Evolutionary conservation across 2,113 vertebrate species (phyloP).

Genomic region (Dryoscopus gambensis): DNA sequence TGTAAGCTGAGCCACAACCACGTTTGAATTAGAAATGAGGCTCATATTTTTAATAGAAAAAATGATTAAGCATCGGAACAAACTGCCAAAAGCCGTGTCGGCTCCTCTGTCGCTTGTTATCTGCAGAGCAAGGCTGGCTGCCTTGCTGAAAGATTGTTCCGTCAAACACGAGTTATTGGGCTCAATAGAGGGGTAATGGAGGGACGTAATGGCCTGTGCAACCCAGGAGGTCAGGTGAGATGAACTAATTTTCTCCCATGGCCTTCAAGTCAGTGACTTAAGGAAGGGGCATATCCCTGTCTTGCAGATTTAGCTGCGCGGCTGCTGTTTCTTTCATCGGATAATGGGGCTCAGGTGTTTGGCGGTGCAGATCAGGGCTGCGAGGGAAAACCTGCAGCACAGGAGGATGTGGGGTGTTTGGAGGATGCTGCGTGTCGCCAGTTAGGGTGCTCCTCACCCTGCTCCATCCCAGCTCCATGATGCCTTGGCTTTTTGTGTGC

Average conservation of each 20-base stretch:
- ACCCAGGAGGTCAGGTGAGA: slow-evolving; percentile 46
- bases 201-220: slow-evolving; percentile 35
- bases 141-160: slow-evolving; percentile 36
- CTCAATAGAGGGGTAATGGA: slow-evolving; percentile 8
- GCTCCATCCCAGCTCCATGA: not conserved
- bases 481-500: not conserved
- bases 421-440: not conserved
- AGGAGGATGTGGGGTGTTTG: not conserved
- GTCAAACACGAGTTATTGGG: slow-evolving; percentile 36
- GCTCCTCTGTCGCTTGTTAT: slow-evolving; percentile 36
- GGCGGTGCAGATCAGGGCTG: not conserved
- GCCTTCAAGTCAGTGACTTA: slow-evolving; percentile 26
- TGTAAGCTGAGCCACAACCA: slow-evolving; percentile 12
- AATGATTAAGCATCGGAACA: slow-evolving; percentile 55
- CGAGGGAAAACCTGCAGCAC: not conserved
- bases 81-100: slow-evolving; percentile 13
- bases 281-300: not conserved
- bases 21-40: slow-evolving; percentile 44
- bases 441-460: not conserved
- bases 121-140: slow-evolving; percentile 44
- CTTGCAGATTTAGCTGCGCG: not conserved
- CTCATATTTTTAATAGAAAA: slow-evolving; percentile 61
- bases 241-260: slow-evolving; percentile 27
- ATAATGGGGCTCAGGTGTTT: not conserved
- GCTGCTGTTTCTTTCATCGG: not conserved